phyloP scores from a whole-genome alignment of 2,113 vertebrate genomes.

The Rousettus leschenaultii region DNA sequence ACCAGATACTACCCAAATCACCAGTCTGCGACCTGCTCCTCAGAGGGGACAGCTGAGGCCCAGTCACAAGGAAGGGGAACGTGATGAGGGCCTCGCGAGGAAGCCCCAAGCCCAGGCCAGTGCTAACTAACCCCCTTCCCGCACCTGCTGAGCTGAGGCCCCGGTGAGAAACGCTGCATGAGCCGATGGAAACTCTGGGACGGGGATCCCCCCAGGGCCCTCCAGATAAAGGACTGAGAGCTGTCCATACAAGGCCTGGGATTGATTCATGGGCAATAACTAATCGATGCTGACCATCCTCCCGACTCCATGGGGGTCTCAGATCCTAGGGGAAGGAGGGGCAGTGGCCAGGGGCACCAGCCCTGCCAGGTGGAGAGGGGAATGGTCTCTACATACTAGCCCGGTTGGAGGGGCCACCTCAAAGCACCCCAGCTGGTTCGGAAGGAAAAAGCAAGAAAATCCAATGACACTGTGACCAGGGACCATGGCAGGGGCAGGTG shows the following conservation, averaged over 20 bases:
- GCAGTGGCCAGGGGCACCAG: neutral
- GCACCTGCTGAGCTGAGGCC: neutral
- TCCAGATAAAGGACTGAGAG: neutral
- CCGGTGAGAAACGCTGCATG: accelerated
- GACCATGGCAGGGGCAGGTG: accelerated
- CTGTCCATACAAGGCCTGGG: neutral
- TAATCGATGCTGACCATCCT: too few relatives aligned
- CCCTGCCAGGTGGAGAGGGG: neutral
- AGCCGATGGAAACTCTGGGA: neutral
- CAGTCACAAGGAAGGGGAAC: neutral
- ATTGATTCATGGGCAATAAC: accelerated
- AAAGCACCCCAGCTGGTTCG: neutral
- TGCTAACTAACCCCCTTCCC: neutral
- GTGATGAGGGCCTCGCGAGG: neutral
- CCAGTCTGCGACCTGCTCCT: neutral
- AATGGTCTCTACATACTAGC: neutral
- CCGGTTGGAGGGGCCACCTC: neutral
- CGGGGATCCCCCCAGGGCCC: neutral
- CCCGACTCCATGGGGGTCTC: neutral
- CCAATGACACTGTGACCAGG: neutral
- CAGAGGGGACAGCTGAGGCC: neutral
- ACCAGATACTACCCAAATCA: neutral
- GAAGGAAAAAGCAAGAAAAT: neutral
- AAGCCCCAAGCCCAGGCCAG: neutral
- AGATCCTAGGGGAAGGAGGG: neutral